Base-by-base conservation (phyloP, 1,140 invertebrate genomes). In the Gryon sp. region DNA sequence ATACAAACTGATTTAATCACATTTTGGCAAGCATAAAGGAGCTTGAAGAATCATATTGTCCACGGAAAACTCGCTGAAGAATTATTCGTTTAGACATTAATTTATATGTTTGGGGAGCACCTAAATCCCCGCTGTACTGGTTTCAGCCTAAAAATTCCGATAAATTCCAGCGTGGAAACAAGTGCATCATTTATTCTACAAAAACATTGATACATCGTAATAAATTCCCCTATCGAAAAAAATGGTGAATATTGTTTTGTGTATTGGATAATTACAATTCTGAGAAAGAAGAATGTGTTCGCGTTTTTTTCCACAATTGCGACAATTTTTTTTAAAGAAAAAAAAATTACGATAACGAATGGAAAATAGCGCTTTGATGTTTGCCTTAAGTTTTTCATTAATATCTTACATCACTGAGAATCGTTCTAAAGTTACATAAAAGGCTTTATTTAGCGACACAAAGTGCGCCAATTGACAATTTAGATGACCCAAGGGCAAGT, bases 71-170 rank as follows among this genome's bases (percentile, higher is more conserved):
- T 69, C 40, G 73, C 57, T 57, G 73, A 76, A 76, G 73, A 65
- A 70, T 76, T 76, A 76, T 70, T 76, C 73, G 73, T 76, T 70
- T 70, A 41, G 65, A 76, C 73, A 52, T 76, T 65, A 69, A 76
- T 76, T 76, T 76, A 76, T 76, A 76, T 65, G 73, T 76, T 63
- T 57, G 59, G 63, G 63, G 65, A 69, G 69, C 50, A 11, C 8
- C 70, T 19, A 50, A 63, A 69, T 69, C 65, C 73, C 63, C 57
- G 32, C 18, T 30, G 55, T 60, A 19, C 60, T 28, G 16, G 50
- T 15, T 68, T 68, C 52, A 45, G 65, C 63, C 57, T 62, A 76
- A 76, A 75, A 76, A 76, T 76, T 19, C 46, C 62, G 36, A 75
- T 75, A 75, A 68, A 75, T 75, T 55, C 41, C 55, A 30, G 36